These are phyloP conservation scores for Thera obeliscata DNA, from an alignment of 2,888 invertebrate genomes.

Conservation along the genomic window DNA sequence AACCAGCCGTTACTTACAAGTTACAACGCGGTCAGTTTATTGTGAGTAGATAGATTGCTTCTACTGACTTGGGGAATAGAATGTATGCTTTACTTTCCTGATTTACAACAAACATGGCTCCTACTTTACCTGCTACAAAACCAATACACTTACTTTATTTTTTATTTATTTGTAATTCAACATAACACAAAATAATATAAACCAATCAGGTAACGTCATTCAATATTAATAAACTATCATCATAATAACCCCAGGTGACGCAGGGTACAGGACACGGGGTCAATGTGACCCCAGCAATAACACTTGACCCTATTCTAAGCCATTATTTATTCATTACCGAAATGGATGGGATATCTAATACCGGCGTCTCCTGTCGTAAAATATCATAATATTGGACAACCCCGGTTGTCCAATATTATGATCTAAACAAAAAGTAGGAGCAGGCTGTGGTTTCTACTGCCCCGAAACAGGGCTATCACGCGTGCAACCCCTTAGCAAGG, in stretches of 20 bases:
- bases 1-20: constrained; percentile 7
- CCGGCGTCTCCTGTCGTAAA: constrained; percentile 17
- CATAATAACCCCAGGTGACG: not conserved
- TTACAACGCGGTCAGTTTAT: constrained; percentile 19
- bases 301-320: constrained; percentile 31
- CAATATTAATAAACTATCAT: not conserved
- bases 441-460: too few species aligned
- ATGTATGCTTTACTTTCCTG: constrained; percentile 10
- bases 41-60: constrained; percentile 7
- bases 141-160: not conserved
- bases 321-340: constrained; percentile 41
- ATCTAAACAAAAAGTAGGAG: not conserved
- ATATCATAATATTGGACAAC: constrained; percentile 24
- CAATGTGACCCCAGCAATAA: constrained; percentile 22
- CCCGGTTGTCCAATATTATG: constrained; percentile 8
- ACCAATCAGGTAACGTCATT: not conserved
- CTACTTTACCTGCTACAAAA: not conserved
- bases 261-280: constrained; percentile 14
- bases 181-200: not conserved
- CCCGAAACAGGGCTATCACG: too few species aligned
- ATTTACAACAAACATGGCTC: constrained; percentile 8
- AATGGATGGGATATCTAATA: constrained; percentile 28
- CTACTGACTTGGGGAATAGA: constrained; percentile 5
- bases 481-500: too few species aligned
- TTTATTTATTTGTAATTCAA: too few species aligned